Evolutionary conservation across 2,113 vertebrate genomes (phyloP), one percentile per base, ranked within the genome.

Genomic region (Hyla sarda): DNA sequence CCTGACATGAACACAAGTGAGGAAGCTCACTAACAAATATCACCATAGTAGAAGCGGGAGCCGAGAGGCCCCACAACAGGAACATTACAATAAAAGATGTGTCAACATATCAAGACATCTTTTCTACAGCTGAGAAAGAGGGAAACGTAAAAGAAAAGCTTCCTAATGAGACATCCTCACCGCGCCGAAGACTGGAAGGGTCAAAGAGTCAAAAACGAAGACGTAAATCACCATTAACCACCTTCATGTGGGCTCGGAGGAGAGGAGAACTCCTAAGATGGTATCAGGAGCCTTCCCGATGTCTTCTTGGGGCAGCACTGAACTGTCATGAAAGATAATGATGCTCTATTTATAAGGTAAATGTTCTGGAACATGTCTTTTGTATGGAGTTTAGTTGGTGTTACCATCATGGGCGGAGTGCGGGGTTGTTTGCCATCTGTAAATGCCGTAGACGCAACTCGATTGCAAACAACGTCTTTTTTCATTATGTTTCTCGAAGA

Each of bases 1-100:
- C 32, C 21, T 58, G 30, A 37, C 76, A 37, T 58, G 32, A 78
- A 78, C 75, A 54, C 16, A 78, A 78, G 76, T 37, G 21, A 16
- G n/a, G 8, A 78, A 37, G 52, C 50, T 58, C 52, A 58, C 52
- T 37, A 37, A 58, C 52, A 56, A 34, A 78, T 37, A 37, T 19
- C 28, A 78, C 21, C 21, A 10, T 1, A 56, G 52, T 23, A 47
- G 23, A 12, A 74, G 23, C n/a, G 17, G 12, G 0, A 47, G 41
- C 1, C 23, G 13, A n/a, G 11, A 48, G 72, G 37, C 16, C 41
- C 45, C n/a, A 6, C 2, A 74, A 37, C 45, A 48, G 13, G 45
- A 48, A 13, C 48, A 74, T 47, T 48, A 74, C n/a, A 41, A 69
- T 41, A 73, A 73, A 45, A 2, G 10, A 73, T 23, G 41, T 28